Percentiles rank a stretch among this genome's conserved stretches.
These are phyloP conservation scores for Leptinotarsa peninsularis DNA, from an alignment of 2,888 invertebrate species.

Conservation along the genomic window DNA sequence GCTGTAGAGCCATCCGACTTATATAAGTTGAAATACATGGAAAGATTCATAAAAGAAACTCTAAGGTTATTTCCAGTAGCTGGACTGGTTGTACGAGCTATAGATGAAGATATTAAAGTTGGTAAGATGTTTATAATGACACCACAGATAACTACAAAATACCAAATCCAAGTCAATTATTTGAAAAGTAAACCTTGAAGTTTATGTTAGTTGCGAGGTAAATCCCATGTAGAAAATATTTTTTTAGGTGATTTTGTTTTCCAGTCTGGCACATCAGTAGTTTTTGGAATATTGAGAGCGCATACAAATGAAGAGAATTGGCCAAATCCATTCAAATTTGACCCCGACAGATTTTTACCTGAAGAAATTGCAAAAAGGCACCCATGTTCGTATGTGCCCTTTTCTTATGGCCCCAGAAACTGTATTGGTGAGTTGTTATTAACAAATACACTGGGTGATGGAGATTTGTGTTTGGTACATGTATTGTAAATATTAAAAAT, in stretches of 20 bases:
- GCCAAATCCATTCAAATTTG: constrained; percentile 71
- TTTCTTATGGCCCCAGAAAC: constrained; percentile 52
- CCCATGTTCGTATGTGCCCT: constrained; percentile 47
- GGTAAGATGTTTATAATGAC: constrained; percentile 59
- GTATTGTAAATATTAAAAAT: too few relatives aligned
- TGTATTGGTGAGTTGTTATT: constrained; percentile 46
- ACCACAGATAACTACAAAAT: too few relatives aligned
- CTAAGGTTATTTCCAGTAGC: constrained; percentile 71
- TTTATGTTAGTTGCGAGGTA: too few relatives aligned
- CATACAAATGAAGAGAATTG: constrained; percentile 68
- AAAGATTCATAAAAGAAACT: constrained; percentile 72
- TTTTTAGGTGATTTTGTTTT: constrained; percentile 47
- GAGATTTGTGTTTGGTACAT: not conserved
- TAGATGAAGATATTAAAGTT: constrained; percentile 67
- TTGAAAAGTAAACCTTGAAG: too few relatives aligned
- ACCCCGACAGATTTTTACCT: constrained; percentile 72
- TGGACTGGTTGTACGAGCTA: constrained; percentile 67
- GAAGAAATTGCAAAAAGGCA: constrained; percentile 63
- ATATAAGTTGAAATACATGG: constrained; percentile 69
- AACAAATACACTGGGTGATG: not conserved
- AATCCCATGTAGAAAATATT: not conserved
- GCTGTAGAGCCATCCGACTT: constrained; percentile 68
- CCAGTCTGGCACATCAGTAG: constrained; percentile 47
- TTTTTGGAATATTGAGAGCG: constrained; percentile 46
- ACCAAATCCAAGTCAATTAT: too few relatives aligned